Percentiles rank a stretch among this genome's conserved stretches.
Conservation (phyloP, 2,888 invertebrate species). For the Trichogramma dendrolimi region DNA sequence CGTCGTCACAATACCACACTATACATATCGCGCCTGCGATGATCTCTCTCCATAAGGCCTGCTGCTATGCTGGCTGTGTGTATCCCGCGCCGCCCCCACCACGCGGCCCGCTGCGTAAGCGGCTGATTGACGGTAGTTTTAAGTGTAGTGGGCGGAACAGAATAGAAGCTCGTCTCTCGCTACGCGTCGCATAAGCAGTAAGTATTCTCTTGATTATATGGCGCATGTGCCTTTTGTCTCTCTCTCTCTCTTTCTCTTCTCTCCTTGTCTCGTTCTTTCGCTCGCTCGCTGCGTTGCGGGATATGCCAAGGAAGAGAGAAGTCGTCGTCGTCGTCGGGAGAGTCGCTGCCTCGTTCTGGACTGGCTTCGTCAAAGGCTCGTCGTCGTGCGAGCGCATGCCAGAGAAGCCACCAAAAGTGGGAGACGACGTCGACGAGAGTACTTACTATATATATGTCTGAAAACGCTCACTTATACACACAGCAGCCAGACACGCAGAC, state of each 20-base stretch:
- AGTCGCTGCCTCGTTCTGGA: too few relatives aligned
- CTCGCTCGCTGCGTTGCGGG: not conserved
- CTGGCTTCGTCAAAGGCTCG: too few relatives aligned
- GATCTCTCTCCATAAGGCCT: too few relatives aligned
- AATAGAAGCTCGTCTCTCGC: not conserved
- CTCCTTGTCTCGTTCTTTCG: not conserved
- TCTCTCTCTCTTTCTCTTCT: slow-evolving; percentile 3
- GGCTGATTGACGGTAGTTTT: slow-evolving; percentile 29
- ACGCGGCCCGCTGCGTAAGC: not conserved
- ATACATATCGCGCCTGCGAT: too few relatives aligned
- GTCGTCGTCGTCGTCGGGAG: not conserved
- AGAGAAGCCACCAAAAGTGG: too few relatives aligned
- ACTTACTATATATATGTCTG: too few relatives aligned
- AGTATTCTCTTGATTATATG: slow-evolving; percentile 23
- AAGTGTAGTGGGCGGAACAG: slow-evolving; percentile 29
- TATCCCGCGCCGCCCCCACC: slow-evolving; percentile 17
- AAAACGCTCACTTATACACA: too few relatives aligned
- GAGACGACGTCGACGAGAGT: too few relatives aligned
- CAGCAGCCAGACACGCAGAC: too few relatives aligned
- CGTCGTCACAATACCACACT: too few relatives aligned
- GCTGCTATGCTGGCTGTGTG: too few relatives aligned
- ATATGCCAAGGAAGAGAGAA: slow-evolving; percentile 3
- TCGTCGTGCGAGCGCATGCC: too few relatives aligned
- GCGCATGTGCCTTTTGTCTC: slow-evolving; percentile 16
- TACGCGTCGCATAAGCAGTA: not conserved